Base-by-base conservation (phyloP, 2,113 vertebrate genomes). In the Hippocampus barbouri region DNA sequence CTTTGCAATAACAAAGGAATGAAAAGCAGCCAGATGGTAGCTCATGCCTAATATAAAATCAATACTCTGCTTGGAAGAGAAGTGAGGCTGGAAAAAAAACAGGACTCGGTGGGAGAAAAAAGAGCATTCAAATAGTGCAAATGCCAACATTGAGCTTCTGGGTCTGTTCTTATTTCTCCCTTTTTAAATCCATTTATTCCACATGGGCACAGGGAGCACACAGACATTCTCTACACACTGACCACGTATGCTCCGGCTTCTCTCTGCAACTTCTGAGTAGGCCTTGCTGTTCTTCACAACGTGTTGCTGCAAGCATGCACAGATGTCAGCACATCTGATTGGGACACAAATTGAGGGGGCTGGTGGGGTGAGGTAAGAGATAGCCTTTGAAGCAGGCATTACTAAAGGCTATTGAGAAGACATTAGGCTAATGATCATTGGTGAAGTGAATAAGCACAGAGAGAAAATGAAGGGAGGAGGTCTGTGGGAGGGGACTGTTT, bases 381-480 rank as follows among this genome's bases (percentile, higher is more conserved):
- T 82, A 82, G 87, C 76, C 85, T 89, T 87, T 90, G 86, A 91
- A 88, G 79, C 85, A 40, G 67, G 80, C 73, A 80, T 80, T 63
- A 80, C 71, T 72, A 65, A 82, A 75, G 77, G 77, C 85, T 83
- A 88, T 89, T 89, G 89, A 90, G 85, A 89, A 90, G 81, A 87
- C 88, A 91, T 91, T 91, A 91, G 85, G 85, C 77, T 87, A 90
- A 90, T 89, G 87, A 89, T 89, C 89, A 91, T 91, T 90, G 87
- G 85, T 76, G 23, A 56, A 30, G 85, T 86, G 87, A 91, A 90
- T 89, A 89, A 91, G 86, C 88, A 89, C 86, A 87, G 83, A 83
- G 83, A 88, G 78, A 86, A 79, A 78, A 79, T 75, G 61, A 79
- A 73, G 74, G 76, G 78, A 76, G 79, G 75, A 16, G 41, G 60